These are phyloP conservation scores for Dolichoris vasculosae DNA, from an alignment of 1,140 invertebrate genomes.

Conservation along the genomic window DNA sequence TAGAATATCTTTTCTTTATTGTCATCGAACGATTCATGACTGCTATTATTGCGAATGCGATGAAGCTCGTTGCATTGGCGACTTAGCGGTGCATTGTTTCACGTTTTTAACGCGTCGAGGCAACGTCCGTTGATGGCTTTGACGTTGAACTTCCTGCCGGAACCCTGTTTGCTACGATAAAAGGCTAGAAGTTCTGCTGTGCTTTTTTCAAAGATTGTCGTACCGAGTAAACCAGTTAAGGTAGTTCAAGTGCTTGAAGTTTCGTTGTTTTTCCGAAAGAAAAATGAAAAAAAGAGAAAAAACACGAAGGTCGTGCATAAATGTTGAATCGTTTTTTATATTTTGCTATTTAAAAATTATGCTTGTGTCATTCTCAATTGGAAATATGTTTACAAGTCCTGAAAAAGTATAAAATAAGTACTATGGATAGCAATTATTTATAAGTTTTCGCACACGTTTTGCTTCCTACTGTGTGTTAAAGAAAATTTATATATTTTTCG, in stretches of 20 bases:
- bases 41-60: neutral
- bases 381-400: no score
- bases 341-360: no score
- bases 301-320: neutral
- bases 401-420: no score
- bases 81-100: constrained; percentile 36
- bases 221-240: neutral
- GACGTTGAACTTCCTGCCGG: constrained; percentile 46
- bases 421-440: no score
- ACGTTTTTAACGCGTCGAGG: constrained; percentile 30
- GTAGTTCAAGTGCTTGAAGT: neutral
- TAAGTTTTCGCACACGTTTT: no score
- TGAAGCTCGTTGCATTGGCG: neutral
- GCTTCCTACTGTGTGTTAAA: no score
- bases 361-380: no score
- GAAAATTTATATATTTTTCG: no score
- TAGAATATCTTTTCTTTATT: neutral
- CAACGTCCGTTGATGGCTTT: constrained; percentile 17
- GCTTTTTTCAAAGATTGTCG: constrained; percentile 21
- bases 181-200: neutral
- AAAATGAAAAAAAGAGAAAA: no score
- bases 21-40: neutral
- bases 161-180: constrained; percentile 25
- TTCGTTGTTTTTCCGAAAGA: neutral
- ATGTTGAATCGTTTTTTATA: no score